Percentiles rank a stretch among this genome's conserved stretches.
Evolutionary conservation across 1,140 invertebrate genomes (phyloP).

Genomic region (Bactericera cockerelli): DNA sequence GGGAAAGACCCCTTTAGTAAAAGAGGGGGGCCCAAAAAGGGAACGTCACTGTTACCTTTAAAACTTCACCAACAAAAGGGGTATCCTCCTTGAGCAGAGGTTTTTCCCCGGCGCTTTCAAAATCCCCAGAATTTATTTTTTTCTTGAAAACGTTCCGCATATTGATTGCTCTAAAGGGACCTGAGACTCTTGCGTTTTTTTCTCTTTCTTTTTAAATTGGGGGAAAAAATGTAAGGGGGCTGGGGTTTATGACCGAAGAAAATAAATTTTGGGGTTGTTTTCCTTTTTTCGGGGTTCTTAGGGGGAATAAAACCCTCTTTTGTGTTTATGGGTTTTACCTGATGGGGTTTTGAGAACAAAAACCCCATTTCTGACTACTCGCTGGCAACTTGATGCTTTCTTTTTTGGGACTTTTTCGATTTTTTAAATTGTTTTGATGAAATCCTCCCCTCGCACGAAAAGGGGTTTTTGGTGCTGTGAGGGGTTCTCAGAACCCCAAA

Average conservation of each 20-base stretch:
- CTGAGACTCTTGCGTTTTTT: constrained; percentile 44
- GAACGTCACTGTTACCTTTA: constrained; percentile 65
- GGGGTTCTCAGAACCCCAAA: constrained; percentile 31
- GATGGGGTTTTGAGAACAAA: too few species aligned
- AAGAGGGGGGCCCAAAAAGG: constrained; percentile 60
- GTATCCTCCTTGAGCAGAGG: constrained; percentile 54
- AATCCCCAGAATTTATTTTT: background rate
- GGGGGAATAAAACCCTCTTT: background rate
- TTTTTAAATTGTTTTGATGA: constrained; percentile 40
- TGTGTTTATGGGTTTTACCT: too few species aligned
- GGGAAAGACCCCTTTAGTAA: constrained; percentile 43
- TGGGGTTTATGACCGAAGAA: constrained; percentile 18
- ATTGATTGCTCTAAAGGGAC: constrained; percentile 28
- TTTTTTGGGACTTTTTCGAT: constrained; percentile 20
- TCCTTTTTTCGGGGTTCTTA: constrained; percentile 2
- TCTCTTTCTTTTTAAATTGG: constrained; percentile 32
- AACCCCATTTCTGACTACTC: constrained; percentile 15
- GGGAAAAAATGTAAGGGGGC: constrained; percentile 64
- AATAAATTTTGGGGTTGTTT: constrained; percentile 23
- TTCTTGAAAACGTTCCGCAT: constrained; percentile 21
- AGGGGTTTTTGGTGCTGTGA: constrained; percentile 50
- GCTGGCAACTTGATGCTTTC: constrained; percentile 14
- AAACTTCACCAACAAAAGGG: constrained; percentile 65
- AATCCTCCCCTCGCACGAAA: constrained; percentile 50
- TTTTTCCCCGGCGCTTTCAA: constrained; percentile 37